Conservation (phyloP, 23 tunicate species). For the Ciona savignyi region DNA sequence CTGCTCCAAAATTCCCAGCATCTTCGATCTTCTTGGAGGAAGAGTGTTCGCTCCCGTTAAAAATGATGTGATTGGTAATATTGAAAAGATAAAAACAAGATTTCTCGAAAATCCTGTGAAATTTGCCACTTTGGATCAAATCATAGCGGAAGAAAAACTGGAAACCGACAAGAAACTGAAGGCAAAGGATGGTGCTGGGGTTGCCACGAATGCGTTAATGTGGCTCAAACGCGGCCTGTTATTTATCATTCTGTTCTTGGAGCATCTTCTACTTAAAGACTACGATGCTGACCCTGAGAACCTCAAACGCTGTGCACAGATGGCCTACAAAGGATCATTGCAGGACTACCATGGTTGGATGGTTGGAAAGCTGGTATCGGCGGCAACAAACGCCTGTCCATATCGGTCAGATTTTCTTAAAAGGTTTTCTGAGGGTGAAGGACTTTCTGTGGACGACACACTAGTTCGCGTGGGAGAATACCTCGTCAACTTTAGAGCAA, state of each 20-base stretch:
- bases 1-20: slow-evolving; percentile 51
- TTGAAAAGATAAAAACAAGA: slow-evolving; percentile 62
- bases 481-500: slow-evolving; percentile 40
- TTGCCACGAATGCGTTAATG: slow-evolving; percentile 97
- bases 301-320: slow-evolving; percentile 44
- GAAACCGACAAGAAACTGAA: slow-evolving; percentile 72
- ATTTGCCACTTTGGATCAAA: slow-evolving; percentile 52
- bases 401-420: slow-evolving; percentile 40
- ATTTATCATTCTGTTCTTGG: slow-evolving; percentile 68
- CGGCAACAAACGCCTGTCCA: slow-evolving; percentile 85
- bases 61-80: slow-evolving; percentile 84
- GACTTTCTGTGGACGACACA: slow-evolving; percentile 19
- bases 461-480: slow-evolving; percentile 23
- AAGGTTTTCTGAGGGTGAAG: slow-evolving; percentile 32
- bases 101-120: slow-evolving; percentile 55
- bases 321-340: slow-evolving; percentile 72
- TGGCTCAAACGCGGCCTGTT: slow-evolving; percentile 93
- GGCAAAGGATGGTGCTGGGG: slow-evolving; percentile 75
- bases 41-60: slow-evolving; percentile 88
- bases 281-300: slow-evolving; percentile 49
- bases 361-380: slow-evolving; percentile 48
- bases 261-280: slow-evolving; percentile 67
- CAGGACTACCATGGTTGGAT: slow-evolving; percentile 83
- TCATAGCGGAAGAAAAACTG: slow-evolving; percentile 38
- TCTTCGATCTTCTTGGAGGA: slow-evolving; percentile 92